phyloP scores from a whole-genome alignment of 2,113 vertebrate genomes.

The Lycaon pictus region DNA sequence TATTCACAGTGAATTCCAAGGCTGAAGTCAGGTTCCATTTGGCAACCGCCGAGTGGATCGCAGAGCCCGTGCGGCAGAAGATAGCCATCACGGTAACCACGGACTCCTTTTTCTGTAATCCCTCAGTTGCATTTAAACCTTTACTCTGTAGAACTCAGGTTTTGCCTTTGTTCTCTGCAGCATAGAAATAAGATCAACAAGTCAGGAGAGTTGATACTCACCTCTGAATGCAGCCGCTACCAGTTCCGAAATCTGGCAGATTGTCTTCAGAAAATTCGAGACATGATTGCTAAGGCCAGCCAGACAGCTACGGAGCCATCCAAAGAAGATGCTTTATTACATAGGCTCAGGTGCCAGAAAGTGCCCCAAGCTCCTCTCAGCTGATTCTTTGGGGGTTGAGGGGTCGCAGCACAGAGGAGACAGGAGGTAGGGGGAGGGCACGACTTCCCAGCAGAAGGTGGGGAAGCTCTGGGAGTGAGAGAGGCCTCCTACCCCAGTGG shows the following conservation, averaged over 20 bases:
- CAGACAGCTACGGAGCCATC: constrained; percentile 87
- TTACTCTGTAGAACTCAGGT: not conserved
- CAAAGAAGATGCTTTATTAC: constrained; percentile 86
- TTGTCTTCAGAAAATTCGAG: constrained; percentile 94
- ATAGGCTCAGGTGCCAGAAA: constrained; percentile 88
- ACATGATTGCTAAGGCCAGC: constrained; percentile 90
- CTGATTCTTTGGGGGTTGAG: too few species aligned
- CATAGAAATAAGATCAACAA: constrained; percentile 94
- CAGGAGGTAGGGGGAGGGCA: not conserved
- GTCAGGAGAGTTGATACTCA: constrained; percentile 94
- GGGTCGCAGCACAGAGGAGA: not conserved
- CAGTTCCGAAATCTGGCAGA: constrained; percentile 94
- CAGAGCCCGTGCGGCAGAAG: constrained; percentile 89
- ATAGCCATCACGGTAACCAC: constrained; percentile 90
- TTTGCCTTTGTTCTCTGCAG: constrained; percentile 79
- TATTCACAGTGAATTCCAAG: constrained; percentile 92
- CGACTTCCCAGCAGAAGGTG: not conserved
- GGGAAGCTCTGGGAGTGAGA: accelerated
- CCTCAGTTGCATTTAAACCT: not conserved
- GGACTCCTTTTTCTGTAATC: too few species aligned
- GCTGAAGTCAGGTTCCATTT: constrained; percentile 96
- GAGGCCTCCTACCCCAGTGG: accelerated
- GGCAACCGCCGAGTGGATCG: constrained; percentile 95
- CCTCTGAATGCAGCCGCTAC: constrained; percentile 93
- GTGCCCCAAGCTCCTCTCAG: not conserved